A percentile compares a stretch with the other conserved stretches of the same genome.
These are phyloP conservation scores for Romanomermis culicivorax DNA, from an alignment of 2,888 invertebrate genomes.

Conservation along the genomic window DNA sequence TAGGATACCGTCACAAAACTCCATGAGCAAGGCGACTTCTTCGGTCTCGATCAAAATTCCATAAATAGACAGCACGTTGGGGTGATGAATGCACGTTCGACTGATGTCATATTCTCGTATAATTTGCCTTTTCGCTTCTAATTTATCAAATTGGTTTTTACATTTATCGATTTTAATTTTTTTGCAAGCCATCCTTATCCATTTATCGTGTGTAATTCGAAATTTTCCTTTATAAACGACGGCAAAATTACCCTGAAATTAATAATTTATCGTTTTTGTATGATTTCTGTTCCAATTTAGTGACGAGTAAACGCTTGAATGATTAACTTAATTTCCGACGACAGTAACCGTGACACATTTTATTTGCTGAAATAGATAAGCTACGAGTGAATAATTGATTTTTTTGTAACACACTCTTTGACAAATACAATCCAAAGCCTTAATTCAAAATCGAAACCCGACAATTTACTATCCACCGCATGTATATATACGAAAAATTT, in stretches of 20 bases:
- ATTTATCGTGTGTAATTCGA: neutral
- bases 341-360: too few relatives aligned
- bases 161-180: neutral
- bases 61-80: neutral
- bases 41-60: neutral
- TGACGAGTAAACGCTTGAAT: too few relatives aligned
- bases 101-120: neutral
- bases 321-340: too few relatives aligned
- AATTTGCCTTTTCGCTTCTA: neutral
- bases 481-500: too few relatives aligned
- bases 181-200: neutral
- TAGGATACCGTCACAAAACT: neutral
- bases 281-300: too few relatives aligned
- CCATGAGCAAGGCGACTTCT: neutral
- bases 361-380: too few relatives aligned
- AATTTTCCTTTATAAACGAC: neutral
- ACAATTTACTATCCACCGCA: too few relatives aligned
- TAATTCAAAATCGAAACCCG: too few relatives aligned
- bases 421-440: too few relatives aligned
- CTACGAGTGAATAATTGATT: too few relatives aligned
- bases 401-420: too few relatives aligned
- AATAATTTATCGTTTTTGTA: neutral
- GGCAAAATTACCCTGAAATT: conserved; percentile 1
- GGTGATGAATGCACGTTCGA: neutral
- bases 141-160: neutral